Base-by-base conservation (phyloP, 2,113 vertebrate genomes). In the Myanophis thanlyinensis region DNA sequence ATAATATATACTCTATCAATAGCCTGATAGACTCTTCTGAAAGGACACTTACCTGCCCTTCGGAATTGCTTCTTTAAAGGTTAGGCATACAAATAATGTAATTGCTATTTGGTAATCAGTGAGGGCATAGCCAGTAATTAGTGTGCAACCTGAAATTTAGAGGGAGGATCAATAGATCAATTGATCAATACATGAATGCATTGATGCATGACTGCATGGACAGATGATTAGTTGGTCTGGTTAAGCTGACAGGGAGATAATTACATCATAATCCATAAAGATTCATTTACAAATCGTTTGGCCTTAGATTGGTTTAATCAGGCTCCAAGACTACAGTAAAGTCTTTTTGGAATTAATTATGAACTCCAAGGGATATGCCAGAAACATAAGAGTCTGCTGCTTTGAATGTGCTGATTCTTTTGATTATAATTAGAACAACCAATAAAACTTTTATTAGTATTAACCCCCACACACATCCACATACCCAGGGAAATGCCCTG, bases 331-430 rank as follows among this genome's bases (percentile, higher is more conserved):
- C 0, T 0, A 27, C 87, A 2, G 5, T 7, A 87, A 89, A 93
- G 95, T 53, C 93, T 91, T 92, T 94, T 89, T 91, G 88, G 94
- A 96, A 90, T n/a, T 93, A 94, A 92, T 94, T 94, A 93, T 94
- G 92, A 94, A 95, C 95, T 85, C 91, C 84, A 93, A 93, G 85
- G 0, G 95, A 93, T 93, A 84, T 54, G 88, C 49, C 54, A 27
- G 92, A 86, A 95, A 94, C 85, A 87, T 1, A 91, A 89, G 52
- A 88, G 92, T 93, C 94, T 93, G 90, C 35, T 18, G 62, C 91
- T 85, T 88, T 92, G 85, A 80, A 92, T 91, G 49, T 93, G 93
- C 6, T 87, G 91, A 96, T 91, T 88, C 94, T 85, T 89, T 5
- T 47, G 52, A 54, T 44, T 92, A 35, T 90, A 95, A 96, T 96